Percentiles rank a stretch among this genome's conserved stretches.
Conservation (phyloP, 2,888 invertebrate species). For the Pandemis corylana region DNA sequence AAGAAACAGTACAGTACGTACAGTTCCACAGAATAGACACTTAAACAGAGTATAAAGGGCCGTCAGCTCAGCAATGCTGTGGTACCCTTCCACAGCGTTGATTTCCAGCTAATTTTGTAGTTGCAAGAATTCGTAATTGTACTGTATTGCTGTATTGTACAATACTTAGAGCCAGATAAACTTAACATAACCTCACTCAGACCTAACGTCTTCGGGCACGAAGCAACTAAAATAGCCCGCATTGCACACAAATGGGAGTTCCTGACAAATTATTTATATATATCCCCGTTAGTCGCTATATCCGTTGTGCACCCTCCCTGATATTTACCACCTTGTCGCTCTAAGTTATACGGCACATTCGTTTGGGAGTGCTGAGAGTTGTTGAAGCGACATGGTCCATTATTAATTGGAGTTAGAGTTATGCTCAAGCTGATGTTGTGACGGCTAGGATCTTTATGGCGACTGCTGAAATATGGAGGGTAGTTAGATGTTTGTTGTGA, state of each 20-base stretch:
- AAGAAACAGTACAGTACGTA: no score
- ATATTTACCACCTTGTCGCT: slow-evolving; percentile 44
- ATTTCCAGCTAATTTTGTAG: no score
- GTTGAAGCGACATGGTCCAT: slow-evolving; percentile 13
- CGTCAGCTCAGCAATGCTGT: no score
- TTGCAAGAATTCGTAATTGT: no score
- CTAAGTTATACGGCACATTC: slow-evolving; percentile 22
- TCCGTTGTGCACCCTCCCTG: slow-evolving; percentile 55
- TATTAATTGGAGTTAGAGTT: slow-evolving; percentile 18
- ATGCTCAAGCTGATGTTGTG: slow-evolving; percentile 27
- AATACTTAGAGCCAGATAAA: no score
- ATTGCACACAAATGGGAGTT: slow-evolving; percentile 74
- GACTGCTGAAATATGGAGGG: slow-evolving; percentile 11
- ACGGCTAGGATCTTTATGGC: slow-evolving; percentile 23
- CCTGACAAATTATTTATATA: slow-evolving; percentile 83
- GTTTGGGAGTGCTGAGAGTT: background rate
- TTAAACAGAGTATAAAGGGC: no score
- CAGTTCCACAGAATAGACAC: no score
- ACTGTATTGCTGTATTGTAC: no score
- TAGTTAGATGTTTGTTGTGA: slow-evolving; percentile 3
- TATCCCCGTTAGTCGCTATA: slow-evolving; percentile 70
- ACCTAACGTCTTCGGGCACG: background rate
- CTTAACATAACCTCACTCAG: no score
- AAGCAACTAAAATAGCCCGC: slow-evolving; percentile 51
- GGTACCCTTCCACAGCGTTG: no score